Evolutionary conservation across 2,113 vertebrate species (phyloP).

Genomic region (Chaetura pelagica): DNA sequence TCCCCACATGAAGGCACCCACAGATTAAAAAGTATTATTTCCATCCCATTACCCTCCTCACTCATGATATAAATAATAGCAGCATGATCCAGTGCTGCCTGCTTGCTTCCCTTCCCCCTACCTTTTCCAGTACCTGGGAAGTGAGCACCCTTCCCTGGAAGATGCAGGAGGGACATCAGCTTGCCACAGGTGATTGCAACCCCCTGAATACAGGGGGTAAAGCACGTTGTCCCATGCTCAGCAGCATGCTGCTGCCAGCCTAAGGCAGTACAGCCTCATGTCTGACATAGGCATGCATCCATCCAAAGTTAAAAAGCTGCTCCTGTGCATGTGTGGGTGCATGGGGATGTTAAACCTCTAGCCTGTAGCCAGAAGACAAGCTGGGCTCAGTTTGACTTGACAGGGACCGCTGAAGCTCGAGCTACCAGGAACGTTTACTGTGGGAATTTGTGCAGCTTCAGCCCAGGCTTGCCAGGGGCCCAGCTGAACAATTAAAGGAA

Average conservation of each 20-base stretch:
- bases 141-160: not conserved
- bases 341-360: not conserved
- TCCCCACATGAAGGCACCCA: not conserved
- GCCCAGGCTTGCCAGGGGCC: conserved; percentile 17
- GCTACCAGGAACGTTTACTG: not conserved
- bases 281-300: not conserved
- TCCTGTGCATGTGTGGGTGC: not conserved
- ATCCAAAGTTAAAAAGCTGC: not conserved
- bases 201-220: not conserved
- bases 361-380: not conserved
- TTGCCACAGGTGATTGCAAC: not conserved
- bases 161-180: not conserved
- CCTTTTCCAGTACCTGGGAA: not conserved
- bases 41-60: not conserved
- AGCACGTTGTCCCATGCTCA: not conserved
- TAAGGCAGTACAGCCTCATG: accelerated
- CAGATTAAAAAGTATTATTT: not conserved
- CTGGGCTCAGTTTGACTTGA: not conserved
- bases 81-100: not conserved
- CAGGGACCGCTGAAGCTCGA: not conserved
- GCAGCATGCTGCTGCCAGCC: not conserved
- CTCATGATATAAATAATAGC: not conserved
- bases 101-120: not conserved
- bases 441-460: not conserved
- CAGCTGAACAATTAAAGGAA: conserved; percentile 61